A percentile compares a stretch with the other conserved stretches of the same genome.
phyloP scores from a whole-genome alignment of 2,888 invertebrate species.

The Sceliomorpha sp. region DNA sequence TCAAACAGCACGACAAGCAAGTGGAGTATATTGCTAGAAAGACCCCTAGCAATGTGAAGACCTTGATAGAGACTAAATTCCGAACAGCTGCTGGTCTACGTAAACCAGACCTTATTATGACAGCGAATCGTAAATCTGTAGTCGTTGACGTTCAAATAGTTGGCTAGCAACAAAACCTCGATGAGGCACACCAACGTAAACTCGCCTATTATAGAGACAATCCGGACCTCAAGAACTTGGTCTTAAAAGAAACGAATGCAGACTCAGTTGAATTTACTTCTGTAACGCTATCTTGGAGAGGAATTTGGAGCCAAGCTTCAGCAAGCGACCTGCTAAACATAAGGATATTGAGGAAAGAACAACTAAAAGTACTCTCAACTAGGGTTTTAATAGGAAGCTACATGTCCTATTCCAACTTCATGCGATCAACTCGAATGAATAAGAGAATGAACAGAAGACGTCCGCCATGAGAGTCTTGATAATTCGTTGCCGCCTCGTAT shows the following conservation, averaged over 20 bases:
- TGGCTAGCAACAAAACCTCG: constrained; percentile 21
- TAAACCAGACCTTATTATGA: constrained; percentile 41
- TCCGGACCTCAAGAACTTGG: neutral
- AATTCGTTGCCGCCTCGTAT: constrained; percentile 15
- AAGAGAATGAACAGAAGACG: neutral
- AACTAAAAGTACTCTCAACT: constrained; percentile 9
- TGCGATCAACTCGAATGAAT: neutral
- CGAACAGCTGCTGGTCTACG: constrained; percentile 37
- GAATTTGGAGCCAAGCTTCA: constrained; percentile 37
- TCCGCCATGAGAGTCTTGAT: neutral
- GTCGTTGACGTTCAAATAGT: constrained; percentile 47
- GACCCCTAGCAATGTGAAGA: constrained; percentile 13
- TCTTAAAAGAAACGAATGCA: neutral
- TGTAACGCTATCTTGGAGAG: constrained; percentile 44
- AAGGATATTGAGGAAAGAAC: too few species aligned
- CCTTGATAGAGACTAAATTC: constrained; percentile 60
- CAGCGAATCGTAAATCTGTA: neutral
- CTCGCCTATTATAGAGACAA: neutral
- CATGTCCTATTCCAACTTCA: constrained; percentile 1
- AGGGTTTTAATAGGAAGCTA: constrained; percentile 7
- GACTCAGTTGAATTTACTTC: constrained; percentile 20
- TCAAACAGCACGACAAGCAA: constrained; percentile 67
- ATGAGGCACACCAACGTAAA: constrained; percentile 1
- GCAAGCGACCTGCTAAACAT: constrained; percentile 17
- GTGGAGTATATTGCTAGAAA: constrained; percentile 29